A percentile compares a stretch with the other conserved stretches of the same genome.
phyloP scores from a whole-genome alignment of 2,888 invertebrate genomes.

The Scelioninae gen. 1 region DNA sequence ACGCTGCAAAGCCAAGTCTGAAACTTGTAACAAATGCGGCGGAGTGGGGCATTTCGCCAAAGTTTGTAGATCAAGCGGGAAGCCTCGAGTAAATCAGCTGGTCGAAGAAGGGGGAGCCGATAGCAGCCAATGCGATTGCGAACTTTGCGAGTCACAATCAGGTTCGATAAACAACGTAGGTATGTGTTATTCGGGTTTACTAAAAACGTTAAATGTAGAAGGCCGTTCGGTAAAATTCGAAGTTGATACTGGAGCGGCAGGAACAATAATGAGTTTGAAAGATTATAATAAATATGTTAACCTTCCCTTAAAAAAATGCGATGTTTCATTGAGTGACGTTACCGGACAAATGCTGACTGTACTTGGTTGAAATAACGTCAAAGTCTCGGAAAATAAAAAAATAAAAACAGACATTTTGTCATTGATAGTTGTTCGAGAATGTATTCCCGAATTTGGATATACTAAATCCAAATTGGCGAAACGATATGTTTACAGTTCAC shows the following conservation, averaged over 20 bases:
- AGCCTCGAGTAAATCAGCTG: not conserved
- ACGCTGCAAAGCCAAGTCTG: constrained; percentile 1
- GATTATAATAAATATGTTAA: not conserved
- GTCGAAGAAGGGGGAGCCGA: not conserved
- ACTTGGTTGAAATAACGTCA: too few relatives aligned
- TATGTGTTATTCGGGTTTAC: not conserved
- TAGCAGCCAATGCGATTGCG: not conserved
- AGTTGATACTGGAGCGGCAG: not conserved
- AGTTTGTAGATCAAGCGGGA: not conserved
- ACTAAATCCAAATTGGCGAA: too few relatives aligned
- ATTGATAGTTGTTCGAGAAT: too few relatives aligned
- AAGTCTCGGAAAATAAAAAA: too few relatives aligned
- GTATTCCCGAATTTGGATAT: too few relatives aligned
- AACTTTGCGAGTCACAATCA: not conserved
- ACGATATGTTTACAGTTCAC: too few relatives aligned
- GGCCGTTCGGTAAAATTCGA: not conserved
- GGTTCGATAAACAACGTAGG: not conserved
- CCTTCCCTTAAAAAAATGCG: too few relatives aligned
- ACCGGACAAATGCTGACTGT: too few relatives aligned
- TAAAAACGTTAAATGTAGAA: not conserved
- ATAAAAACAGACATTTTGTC: too few relatives aligned
- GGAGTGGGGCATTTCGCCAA: constrained; percentile 1
- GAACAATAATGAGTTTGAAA: not conserved
- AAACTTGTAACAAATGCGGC: not conserved
- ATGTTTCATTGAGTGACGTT: too few relatives aligned